A percentile compares a stretch with the other conserved stretches of the same genome.
phyloP scores from a whole-genome alignment of 2,888 invertebrate genomes.

The Trichopria drosophilae region DNA sequence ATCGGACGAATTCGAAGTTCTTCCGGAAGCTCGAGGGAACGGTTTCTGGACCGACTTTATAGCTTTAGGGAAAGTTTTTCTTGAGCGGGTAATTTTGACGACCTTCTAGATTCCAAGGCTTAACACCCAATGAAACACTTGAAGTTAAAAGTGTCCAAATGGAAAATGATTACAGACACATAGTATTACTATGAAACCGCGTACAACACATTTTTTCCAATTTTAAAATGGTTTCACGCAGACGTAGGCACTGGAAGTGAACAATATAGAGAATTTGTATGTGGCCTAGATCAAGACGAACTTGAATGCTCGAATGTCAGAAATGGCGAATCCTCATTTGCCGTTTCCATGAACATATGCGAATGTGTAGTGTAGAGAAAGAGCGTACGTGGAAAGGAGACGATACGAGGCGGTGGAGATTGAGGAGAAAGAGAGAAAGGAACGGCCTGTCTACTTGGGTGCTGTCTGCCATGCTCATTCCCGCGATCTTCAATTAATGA shows the following conservation, averaged over 20 bases:
- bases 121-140: constrained; percentile 30
- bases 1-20: constrained; percentile 48
- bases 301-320: constrained; percentile 56
- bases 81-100: too few species aligned
- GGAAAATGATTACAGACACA: constrained; percentile 6
- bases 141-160: constrained; percentile 29
- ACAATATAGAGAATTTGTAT: constrained; percentile 37
- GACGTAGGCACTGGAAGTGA: too few species aligned
- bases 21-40: constrained; percentile 27
- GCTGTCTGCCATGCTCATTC: constrained; percentile 56
- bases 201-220: too few species aligned
- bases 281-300: constrained; percentile 56
- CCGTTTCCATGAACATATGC: constrained; percentile 47
- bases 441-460: constrained; percentile 46
- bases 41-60: background rate
- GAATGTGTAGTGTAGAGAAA: constrained; percentile 26
- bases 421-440: constrained; percentile 10
- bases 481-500: constrained; percentile 60
- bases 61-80: background rate
- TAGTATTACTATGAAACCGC: constrained; percentile 15
- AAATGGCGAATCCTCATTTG: constrained; percentile 56
- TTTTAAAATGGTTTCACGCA: constrained; percentile 16
- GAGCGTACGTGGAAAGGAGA: constrained; percentile 32
- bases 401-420: constrained; percentile 25
- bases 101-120: constrained; percentile 25